Base-by-base conservation (phyloP, 2,888 invertebrate genomes). In the Callyntrura sp. region DNA sequence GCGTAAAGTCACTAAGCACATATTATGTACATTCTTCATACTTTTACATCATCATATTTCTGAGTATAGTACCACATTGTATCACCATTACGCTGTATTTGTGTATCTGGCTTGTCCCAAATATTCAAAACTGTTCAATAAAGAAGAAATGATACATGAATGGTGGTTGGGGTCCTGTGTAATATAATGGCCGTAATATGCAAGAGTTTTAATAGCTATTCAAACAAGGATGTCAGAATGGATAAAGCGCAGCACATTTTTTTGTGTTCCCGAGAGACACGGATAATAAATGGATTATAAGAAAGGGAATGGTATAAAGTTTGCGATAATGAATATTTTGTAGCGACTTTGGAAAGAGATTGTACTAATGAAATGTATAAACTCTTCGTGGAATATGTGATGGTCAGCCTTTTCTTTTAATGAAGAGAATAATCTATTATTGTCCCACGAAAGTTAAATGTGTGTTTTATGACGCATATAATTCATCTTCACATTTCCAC, bases 381-480 rank as follows among this genome's bases (percentile, higher is more conserved):
- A 35, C 35, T 35, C 35, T 35, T 35, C 6, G 35, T 35, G 35
- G 35, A 35, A 35, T 35, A 35, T 6, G 35, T 35, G 2, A 35
- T 6, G 35, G 35, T 35, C 35, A 35, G 35, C 35, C 35, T 35
- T n/a, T 70, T 70, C 35, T 43, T 70, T 70, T 2, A 70, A 43
- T 43, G n/a, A 43, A n/a, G 17, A 6, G 0, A 70, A 43, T 43
- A 65, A 35, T 28, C 1, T 28, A 70, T 43, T 9, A 70, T 23
- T 73, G 12, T 73, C 73, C 5, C 73, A 48, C 14, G 73, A 48
- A 48, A 73, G 23, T 73, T 73, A 73, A 70, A 43, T 70, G 17
- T 43, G 28, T 14, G 5, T 35, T 73, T 48, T 73, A 20, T 20
- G 11, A 45, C 11, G 6, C 20, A 60, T 60, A n/a, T 60, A 12